Evolutionary conservation across 2,888 invertebrate genomes (phyloP).

Genomic region (Nephrotoma flavescens): DNA sequence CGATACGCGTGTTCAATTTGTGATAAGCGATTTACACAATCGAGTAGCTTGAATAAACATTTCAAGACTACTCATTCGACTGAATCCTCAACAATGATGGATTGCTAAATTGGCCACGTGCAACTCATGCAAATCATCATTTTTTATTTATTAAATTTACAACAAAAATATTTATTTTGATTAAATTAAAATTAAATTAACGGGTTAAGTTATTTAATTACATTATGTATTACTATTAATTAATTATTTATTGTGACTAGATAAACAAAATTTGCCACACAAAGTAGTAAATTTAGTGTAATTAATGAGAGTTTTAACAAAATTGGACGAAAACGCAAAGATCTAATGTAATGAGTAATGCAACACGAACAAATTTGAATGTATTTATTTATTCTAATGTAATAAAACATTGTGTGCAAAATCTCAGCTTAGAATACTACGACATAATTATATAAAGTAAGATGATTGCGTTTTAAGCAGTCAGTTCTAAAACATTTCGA

Average conservation of each 20-base stretch:
- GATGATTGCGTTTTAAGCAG: neutral
- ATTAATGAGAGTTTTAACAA: neutral
- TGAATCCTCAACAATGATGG: neutral
- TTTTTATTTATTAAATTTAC: neutral
- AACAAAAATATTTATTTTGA: neutral
- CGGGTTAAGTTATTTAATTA: neutral
- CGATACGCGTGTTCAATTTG: neutral
- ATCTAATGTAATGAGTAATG: neutral
- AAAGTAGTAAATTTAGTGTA: neutral
- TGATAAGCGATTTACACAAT: conserved; percentile 1
- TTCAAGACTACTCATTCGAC: neutral
- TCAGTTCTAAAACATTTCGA: neutral
- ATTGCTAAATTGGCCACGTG: neutral
- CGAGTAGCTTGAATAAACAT: conserved; percentile 1
- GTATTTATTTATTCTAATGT: neutral
- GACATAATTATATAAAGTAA: neutral
- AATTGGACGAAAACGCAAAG: neutral
- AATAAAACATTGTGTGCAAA: neutral
- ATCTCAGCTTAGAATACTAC: neutral
- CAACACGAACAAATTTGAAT: neutral
- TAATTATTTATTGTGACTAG: neutral
- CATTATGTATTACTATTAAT: neutral
- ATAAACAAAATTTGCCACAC: neutral
- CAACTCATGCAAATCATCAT: neutral
- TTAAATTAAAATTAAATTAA: neutral